Evolutionary conservation across 2,888 invertebrate species (phyloP).

Genomic region (Chymomyza fuscimana): DNA sequence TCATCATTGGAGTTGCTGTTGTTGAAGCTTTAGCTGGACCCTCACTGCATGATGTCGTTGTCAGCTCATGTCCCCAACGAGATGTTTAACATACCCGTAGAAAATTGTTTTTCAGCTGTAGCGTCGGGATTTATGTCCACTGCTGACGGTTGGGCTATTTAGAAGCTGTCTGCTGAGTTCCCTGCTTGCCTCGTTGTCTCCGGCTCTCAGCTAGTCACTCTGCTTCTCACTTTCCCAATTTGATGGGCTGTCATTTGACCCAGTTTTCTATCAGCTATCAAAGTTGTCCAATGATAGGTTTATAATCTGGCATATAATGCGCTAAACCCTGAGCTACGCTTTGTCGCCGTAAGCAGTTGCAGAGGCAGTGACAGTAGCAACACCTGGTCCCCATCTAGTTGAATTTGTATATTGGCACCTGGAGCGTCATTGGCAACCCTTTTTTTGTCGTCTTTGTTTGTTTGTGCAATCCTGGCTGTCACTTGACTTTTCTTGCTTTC

Average conservation of each 20-base stretch:
- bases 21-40: not conserved
- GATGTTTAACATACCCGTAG: constrained; percentile 72
- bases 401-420: constrained; percentile 45
- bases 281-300: constrained; percentile 26
- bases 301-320: constrained; percentile 68
- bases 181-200: not conserved
- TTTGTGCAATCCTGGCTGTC: constrained; percentile 46
- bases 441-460: not conserved
- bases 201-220: not conserved
- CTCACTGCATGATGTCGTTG: constrained; percentile 48
- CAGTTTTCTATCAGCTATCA: constrained; percentile 49
- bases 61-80: constrained; percentile 59
- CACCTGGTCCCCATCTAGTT: constrained; percentile 23
- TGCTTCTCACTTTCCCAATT: constrained; percentile 47
- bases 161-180: constrained; percentile 46
- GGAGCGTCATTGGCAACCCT: constrained; percentile 10
- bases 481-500: constrained; percentile 25
- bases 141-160: constrained; percentile 53
- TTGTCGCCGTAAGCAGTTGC: not conserved
- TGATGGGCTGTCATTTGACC: constrained; percentile 65
- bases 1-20: not conserved
- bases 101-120: constrained; percentile 71
- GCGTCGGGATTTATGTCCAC: constrained; percentile 68
- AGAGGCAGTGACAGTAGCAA: constrained; percentile 1
- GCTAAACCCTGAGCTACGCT: constrained; percentile 34